Evolutionary conservation across 2,888 invertebrate species (phyloP), one percentile per base, ranked within the genome.

Genomic region (Drosophila anomelani): DNA sequence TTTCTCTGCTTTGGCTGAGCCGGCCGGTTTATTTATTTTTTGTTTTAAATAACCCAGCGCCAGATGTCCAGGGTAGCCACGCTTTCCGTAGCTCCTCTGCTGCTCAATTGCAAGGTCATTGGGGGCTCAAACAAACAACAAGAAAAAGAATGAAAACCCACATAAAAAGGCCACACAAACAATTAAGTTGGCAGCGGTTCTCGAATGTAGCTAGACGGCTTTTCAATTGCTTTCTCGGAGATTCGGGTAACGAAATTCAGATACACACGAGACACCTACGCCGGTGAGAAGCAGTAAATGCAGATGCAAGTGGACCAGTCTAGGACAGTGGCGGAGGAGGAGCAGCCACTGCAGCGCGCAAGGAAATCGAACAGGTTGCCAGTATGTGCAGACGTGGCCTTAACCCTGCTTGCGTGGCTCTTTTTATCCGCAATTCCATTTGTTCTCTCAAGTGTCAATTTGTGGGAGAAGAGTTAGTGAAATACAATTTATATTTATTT

Each of bases 191-290:
- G 68, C 68, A 68, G 17, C 49, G 26, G 41, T 70, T 69, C 26
- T 36, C 6, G n/a, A 39, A 67, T 29, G 56, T 69, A 34, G 67
- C 56, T 41, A 68, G 68, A 68, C 68, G 29, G 49, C 70, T 68
- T 68, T 68, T 57, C 69, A 68, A 47, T 49, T 43, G 68, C 49
- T 69, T 70, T 68, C 68, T 57, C 70, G 26, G n/a, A 69, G 29
- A n/a, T 32, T 26, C 54, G 38, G 44, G 15, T 32, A 57, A 29
- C 29, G 23, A 34, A 34, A 51, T 20, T 51, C 36, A 47, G 47
- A 67, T 68, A 67, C 69, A 69, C 32, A 70, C 51, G 26, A 36
- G 51, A 53, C 51, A 53, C 51, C 36, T 36, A 53, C 51, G 51
- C 36, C 51, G 51, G 51, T 36, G 36, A 51, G 15, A 23, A 6